Evolutionary conservation across 1,140 invertebrate species (phyloP), one percentile per base, ranked within the genome.

Genomic region (Macrostomum lignano): DNA sequence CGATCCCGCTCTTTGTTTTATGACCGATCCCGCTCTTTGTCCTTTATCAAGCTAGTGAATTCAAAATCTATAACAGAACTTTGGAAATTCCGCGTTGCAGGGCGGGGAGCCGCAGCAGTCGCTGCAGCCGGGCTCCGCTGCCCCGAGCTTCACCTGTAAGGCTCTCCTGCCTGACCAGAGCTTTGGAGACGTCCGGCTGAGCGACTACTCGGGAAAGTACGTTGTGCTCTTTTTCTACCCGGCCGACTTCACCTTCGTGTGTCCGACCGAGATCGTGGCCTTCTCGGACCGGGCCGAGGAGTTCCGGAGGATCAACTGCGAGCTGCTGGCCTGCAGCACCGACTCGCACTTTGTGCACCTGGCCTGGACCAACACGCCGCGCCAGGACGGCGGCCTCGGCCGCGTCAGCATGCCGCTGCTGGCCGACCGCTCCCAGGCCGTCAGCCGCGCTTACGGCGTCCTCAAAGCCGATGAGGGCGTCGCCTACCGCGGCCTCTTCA

Each of bases 221-320:
- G 29, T 36, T 6, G 34, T 36, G 4, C 19, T 36, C 13, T 36
- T 36, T 28, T 36, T 36, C 20, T 36, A 36, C 31, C 34, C 34
- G 19, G 17, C 21, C 3, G 34, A 36, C 20, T 36, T 36, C 19
- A 86, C 78, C 2, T 86, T 86, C 63, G 79, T 88, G 1, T 88
- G 79, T 46, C 79, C 79, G n/a, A 86, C 81, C 21, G 79, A 91
- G 63, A 82, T 91, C 38, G 65, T 84, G 36, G 78, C 79, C n/a
- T 86, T 91, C 51, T 82, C 76, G 38, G 76, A 86, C 52, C 62
- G 74, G 40, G 62, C 79, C 17, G 66, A 74, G 29, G 78, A 84
- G 48, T 91, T 91, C 44, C 64, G 60, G 20, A 68, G 69, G 47
- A 63, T 82, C 2, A 76, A 81, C 46, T 66, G 73, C 1, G 75